Evolutionary conservation across 2,113 vertebrate species (phyloP), one percentile per base, ranked within the genome.

Genomic region (Halcyon senegalensis): DNA sequence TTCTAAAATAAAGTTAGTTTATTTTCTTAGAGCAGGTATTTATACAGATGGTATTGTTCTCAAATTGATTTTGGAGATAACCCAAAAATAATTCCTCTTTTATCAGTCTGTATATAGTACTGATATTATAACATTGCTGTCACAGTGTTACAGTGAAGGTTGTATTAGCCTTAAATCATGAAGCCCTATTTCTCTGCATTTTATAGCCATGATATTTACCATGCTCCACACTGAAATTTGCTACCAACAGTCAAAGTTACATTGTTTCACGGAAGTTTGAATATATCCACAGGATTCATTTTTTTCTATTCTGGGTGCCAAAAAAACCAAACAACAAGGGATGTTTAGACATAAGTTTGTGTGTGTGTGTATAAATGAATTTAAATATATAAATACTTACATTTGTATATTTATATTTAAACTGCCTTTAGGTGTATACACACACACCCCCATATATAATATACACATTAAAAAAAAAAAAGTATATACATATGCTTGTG

Each of bases 1-100:
- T 31, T 64, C 59, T 94, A 70, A 94, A 95, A 84, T 62, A 84
- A 92, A 94, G 69, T 48, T 90, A 78, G 28, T 75, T 86, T 94
- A 76, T 90, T 94, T 92, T 93, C 59, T 67, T 82, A 75, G 21
- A 80, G 62, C 5, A 74, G 18, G 15, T 58, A 66, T 90, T 84
- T 94, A 68, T 41, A 68, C 13, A 63, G 35, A 35, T 68, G 23
- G 13, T 82, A 63, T 74, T 87, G 69, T 74, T 90, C 50, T 84
- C 25, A 59, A 92, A 75, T 43, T 94, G 69, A 68, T 51, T 84
- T 94, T 85, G 84, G 44, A 89, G 63, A 85, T 85, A 81, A 44
- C 31, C 83, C 91, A 72, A 96, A 96, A 93, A 79, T 66, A 91
- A 78, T 88, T 62, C 10, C 28, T 77, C 19, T 79, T 75, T 76